Evolutionary conservation across 2,113 vertebrate genomes (phyloP).

Genomic region (Sisor rabdophorus): DNA sequence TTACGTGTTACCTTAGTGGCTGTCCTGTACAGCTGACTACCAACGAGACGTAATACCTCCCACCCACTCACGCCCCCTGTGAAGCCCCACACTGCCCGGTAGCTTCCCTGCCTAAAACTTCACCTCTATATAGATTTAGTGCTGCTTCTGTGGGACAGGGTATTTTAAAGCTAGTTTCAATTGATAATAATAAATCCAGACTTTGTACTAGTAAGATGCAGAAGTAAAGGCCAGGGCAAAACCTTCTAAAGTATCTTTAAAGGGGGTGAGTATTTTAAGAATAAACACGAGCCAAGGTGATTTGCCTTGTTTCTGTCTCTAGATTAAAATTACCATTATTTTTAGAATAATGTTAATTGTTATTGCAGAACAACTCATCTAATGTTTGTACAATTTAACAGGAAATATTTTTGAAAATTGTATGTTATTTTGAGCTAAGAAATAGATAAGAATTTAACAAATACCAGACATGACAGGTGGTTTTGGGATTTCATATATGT

Average conservation of each 20-base stretch:
- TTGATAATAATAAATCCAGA: slow-evolving; percentile 6
- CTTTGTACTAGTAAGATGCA: slow-evolving; percentile 5
- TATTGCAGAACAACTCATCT: too few relatives aligned
- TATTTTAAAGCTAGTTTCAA: slow-evolving; percentile 7
- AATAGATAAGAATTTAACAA: not conserved
- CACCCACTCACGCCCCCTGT: not conserved
- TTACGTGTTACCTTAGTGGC: slow-evolving; percentile 57
- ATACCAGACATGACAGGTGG: not conserved
- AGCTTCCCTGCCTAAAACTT: not conserved
- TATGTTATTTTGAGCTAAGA: not conserved
- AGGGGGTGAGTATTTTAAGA: slow-evolving; percentile 39
- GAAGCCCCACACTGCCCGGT: slow-evolving; percentile 13
- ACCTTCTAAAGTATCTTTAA: not conserved
- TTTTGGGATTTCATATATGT: not conserved
- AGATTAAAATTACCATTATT: not conserved
- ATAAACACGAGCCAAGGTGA: slow-evolving; percentile 19
- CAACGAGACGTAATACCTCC: slow-evolving; percentile 32
- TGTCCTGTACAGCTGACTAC: slow-evolving; percentile 50
- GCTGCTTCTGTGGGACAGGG: slow-evolving; percentile 3
- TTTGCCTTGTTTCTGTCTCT: not conserved
- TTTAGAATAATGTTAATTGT: not conserved
- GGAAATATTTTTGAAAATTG: too few relatives aligned
- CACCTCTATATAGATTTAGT: slow-evolving; percentile 42
- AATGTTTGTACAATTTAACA: not conserved
- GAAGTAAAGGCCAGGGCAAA: slow-evolving; percentile 4